phyloP scores from a whole-genome alignment of 2,888 invertebrate species.

The Herminia tarsipennalis region DNA sequence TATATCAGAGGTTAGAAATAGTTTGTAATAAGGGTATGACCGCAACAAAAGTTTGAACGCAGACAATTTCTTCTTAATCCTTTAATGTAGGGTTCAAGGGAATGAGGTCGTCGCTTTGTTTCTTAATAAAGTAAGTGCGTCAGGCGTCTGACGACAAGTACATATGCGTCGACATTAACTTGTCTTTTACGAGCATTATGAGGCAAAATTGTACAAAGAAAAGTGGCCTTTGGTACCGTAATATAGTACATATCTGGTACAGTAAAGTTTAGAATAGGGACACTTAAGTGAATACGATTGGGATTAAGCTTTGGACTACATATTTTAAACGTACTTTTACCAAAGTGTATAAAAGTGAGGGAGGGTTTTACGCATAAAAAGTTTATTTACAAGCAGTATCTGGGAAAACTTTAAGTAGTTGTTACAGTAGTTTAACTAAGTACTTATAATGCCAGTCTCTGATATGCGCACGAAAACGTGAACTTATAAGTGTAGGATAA shows the following conservation, averaged over 20 bases:
- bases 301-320: not conserved
- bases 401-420: too few relatives aligned
- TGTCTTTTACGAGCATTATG: slow-evolving; percentile 18
- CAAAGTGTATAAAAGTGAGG: too few relatives aligned
- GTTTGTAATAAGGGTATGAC: too few relatives aligned
- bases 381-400: too few relatives aligned
- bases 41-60: slow-evolving; percentile 6
- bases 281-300: not conserved
- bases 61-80: slow-evolving; percentile 17
- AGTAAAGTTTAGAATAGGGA: not conserved
- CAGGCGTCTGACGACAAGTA: slow-evolving; percentile 16
- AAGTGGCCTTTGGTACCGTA: slow-evolving; percentile 5
- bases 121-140: slow-evolving; percentile 32
- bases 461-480: too few relatives aligned
- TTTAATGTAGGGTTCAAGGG: slow-evolving; percentile 15
- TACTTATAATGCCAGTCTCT: too few relatives aligned
- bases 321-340: too few relatives aligned
- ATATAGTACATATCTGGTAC: not conserved
- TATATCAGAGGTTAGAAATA: too few relatives aligned
- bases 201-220: slow-evolving; percentile 3
- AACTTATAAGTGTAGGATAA: too few relatives aligned
- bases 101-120: slow-evolving; percentile 16
- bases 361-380: too few relatives aligned
- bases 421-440: too few relatives aligned
- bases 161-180: slow-evolving; percentile 14